phyloP scores from a whole-genome alignment of 30 jellyfish, hydroid and myxozoan species.

The Hydractinia echinata region DNA sequence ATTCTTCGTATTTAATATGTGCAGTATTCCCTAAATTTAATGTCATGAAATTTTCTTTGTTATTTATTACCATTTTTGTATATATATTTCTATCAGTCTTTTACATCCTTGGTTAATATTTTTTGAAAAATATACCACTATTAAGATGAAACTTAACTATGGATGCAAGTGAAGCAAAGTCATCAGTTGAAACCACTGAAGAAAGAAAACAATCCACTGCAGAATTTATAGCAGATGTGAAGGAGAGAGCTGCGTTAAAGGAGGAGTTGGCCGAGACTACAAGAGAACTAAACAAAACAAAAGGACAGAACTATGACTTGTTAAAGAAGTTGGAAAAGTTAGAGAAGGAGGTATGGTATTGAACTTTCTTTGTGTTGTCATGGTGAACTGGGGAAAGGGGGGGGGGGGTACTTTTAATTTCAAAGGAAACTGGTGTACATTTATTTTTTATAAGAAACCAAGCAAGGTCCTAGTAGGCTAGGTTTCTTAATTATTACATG shows the following conservation, averaged over 20 bases:
- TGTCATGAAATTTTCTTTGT: not conserved
- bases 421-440: no score
- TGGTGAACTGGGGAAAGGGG: no score
- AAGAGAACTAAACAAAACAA: constrained; percentile 59
- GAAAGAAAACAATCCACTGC: constrained; percentile 55
- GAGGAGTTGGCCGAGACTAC: constrained; percentile 50
- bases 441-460: no score
- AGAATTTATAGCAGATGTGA: constrained; percentile 59
- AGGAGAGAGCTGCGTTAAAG: constrained; percentile 63
- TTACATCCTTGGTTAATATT: no score
- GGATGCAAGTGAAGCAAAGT: not conserved
- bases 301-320: constrained; percentile 83
- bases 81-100: not conserved
- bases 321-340: constrained; percentile 55
- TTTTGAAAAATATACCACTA: no score
- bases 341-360: constrained; percentile 63
- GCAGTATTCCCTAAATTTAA: not conserved
- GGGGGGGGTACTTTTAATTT: no score
- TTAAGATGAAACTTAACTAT: no score
- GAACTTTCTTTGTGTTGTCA: no score
- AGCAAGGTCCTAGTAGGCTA: no score
- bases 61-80: not conserved
- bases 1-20: no score
- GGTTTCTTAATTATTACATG: no score
- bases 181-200: constrained; percentile 13